Base-by-base conservation (phyloP, 2,797 vertebrate species). In the Pipistrellus kuhlii region DNA sequence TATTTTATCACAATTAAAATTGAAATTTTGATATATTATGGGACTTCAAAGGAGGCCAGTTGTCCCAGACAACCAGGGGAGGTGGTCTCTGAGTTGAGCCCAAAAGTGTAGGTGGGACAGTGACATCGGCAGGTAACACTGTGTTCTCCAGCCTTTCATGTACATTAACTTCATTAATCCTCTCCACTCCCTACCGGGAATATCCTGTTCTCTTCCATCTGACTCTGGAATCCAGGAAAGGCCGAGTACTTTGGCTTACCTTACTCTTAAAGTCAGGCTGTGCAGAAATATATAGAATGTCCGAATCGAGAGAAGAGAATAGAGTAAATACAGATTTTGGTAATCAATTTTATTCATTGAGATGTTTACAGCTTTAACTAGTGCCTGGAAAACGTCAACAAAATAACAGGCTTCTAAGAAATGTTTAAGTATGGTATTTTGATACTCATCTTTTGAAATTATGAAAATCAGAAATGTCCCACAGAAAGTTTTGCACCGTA, bases 291-390 rank as follows among this genome's bases (percentile, higher is more conserved):
- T 18, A 62, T 3, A 75, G 17, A 76, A 90, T 59, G 35, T 73
- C 38, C 64, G 41, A 92, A 87, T 81, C 46, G 85, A 88, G 80
- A 77, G 64, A 87, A 83, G 66, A 77, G 35, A 68, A 81, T 57
- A 51, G 27, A 83, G 17, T 89, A 55, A 90, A 72, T 57, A 55
- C 2, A 77, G 41, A 4, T 94, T 96, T 90, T 84, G 86, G 17
- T 73, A 80, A 69, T 77, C 44, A 69, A 2, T 51, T 97, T 96
- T 97, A 97, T 96, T 97, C 75, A 59, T 27, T 1, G 41, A 85
- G 32, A 21, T 85, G 3, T 85, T 93, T 90, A 94, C 71, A 94
- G 76, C 23, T 94, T 88, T 90, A 93, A 75, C 80, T 78, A 69
- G 38, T 75, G 13, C 32, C 80, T 55, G 8, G 25, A 72, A 96